phyloP scores from a whole-genome alignment of 1,140 invertebrate genomes.

The Sitophilus oryzae region DNA sequence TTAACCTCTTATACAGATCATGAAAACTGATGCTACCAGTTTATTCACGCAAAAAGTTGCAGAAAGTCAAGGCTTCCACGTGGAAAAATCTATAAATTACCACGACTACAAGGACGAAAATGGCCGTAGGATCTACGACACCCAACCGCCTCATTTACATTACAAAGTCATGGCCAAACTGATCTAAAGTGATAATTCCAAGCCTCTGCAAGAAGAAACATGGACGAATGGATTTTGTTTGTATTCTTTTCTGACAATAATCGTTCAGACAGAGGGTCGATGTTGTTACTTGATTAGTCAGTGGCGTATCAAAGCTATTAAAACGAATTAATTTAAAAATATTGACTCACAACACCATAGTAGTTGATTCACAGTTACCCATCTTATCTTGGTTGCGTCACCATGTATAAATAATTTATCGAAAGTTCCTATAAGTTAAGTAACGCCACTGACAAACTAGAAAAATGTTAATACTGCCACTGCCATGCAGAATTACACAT shows the following conservation, averaged over 20 bases:
- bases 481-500: slow-evolving; percentile 43
- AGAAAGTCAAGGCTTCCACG: slow-evolving; percentile 58
- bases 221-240: too few species aligned
- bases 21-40: slow-evolving; percentile 74
- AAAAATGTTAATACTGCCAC: slow-evolving; percentile 41
- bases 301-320: too few species aligned
- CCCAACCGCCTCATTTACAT: slow-evolving; percentile 55
- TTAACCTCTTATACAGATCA: too few species aligned
- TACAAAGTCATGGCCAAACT: slow-evolving; percentile 57
- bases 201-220: slow-evolving; percentile 8
- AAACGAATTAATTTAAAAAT: too few species aligned
- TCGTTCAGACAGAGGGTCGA: too few species aligned
- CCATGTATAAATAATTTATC: too few species aligned
- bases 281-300: too few species aligned
- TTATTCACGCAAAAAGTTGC: slow-evolving; percentile 69
- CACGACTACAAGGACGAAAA: slow-evolving; percentile 55
- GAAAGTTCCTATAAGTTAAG: too few species aligned
- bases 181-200: slow-evolving; percentile 10
- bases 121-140: slow-evolving; percentile 51
- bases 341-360: too few species aligned
- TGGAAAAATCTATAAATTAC: slow-evolving; percentile 59
- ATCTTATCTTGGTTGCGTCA: too few species aligned
- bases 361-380: too few species aligned
- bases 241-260: too few species aligned
- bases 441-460: not conserved